phyloP scores from a whole-genome alignment of 2,797 vertebrate species.

The Emydoidea blandingii region DNA sequence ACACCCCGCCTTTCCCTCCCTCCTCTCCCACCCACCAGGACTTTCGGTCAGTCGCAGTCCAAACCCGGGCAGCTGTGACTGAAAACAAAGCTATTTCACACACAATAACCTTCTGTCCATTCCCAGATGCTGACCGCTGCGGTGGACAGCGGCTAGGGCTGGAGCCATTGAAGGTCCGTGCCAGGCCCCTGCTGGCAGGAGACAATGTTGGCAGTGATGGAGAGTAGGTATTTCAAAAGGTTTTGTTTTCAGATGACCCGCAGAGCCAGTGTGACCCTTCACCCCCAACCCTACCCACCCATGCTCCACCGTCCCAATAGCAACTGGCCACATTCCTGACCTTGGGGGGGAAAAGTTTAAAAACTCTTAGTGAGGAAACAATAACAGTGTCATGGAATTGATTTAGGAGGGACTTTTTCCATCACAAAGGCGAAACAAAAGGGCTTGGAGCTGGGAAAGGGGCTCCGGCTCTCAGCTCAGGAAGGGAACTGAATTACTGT shows the following conservation, averaged over 20 bases:
- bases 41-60: slow-evolving; percentile 71
- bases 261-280: slow-evolving; percentile 75
- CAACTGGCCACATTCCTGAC: slow-evolving; percentile 86
- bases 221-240: slow-evolving; percentile 86
- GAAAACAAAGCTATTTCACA: slow-evolving; percentile 81
- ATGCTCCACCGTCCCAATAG: slow-evolving; percentile 77
- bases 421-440: slow-evolving; percentile 84
- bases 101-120: slow-evolving; percentile 86
- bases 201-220: slow-evolving; percentile 87
- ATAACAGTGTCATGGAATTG: slow-evolving; percentile 84
- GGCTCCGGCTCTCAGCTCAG: slow-evolving; percentile 48
- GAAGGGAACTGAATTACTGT: slow-evolving; percentile 47
- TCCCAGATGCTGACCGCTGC: slow-evolving; percentile 81
- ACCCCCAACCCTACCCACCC: slow-evolving; percentile 80
- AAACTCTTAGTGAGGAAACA: slow-evolving; percentile 80
- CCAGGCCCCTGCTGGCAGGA: slow-evolving; percentile 86
- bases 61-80: slow-evolving; percentile 82
- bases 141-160: slow-evolving; percentile 80
- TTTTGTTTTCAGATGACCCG: slow-evolving; percentile 84
- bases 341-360: slow-evolving; percentile 79
- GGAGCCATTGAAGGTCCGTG: slow-evolving; percentile 82
- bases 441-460: slow-evolving; percentile 74
- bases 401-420: slow-evolving; percentile 84
- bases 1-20: slow-evolving; percentile 58
- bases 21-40: slow-evolving; percentile 58